These are phyloP conservation scores for Synodontis membranacea DNA, from an alignment of 2,113 vertebrate genomes.

Conservation along the genomic window DNA sequence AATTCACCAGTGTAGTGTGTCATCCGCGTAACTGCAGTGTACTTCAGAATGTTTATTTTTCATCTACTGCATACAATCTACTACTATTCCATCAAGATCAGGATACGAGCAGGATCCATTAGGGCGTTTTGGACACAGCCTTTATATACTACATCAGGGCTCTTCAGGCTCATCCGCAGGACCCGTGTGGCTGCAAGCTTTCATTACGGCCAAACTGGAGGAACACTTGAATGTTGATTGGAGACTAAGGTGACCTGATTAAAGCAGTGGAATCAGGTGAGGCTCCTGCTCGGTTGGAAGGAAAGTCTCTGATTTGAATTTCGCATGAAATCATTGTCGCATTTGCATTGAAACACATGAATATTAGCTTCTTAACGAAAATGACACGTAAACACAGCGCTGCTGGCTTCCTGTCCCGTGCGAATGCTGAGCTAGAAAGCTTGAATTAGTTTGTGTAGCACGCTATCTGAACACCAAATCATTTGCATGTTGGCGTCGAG, in stretches of 20 bases:
- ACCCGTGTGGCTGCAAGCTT: background rate
- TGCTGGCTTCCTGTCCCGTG: background rate
- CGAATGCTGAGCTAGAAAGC: background rate
- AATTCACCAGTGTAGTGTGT: too few relatives aligned
- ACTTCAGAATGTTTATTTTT: too few relatives aligned
- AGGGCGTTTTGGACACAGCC: too few relatives aligned
- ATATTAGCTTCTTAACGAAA: background rate
- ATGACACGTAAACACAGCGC: background rate
- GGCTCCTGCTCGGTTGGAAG: too few relatives aligned
- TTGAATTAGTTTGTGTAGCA: background rate
- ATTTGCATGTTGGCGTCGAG: background rate
- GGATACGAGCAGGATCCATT: too few relatives aligned
- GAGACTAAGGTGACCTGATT: background rate
- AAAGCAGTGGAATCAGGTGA: too few relatives aligned
- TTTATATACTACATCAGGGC: background rate
- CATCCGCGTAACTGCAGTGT: too few relatives aligned
- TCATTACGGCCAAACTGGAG: background rate
- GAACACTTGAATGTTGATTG: background rate
- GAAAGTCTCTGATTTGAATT: too few relatives aligned
- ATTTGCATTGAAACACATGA: background rate
- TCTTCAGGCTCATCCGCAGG: too few relatives aligned
- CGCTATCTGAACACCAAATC: background rate
- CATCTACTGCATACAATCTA: too few relatives aligned
- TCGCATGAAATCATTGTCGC: background rate
- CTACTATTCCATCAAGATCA: too few relatives aligned